These are phyloP conservation scores for Polia nebulosa DNA, from an alignment of 2,888 invertebrate genomes.

Conservation along the genomic window DNA sequence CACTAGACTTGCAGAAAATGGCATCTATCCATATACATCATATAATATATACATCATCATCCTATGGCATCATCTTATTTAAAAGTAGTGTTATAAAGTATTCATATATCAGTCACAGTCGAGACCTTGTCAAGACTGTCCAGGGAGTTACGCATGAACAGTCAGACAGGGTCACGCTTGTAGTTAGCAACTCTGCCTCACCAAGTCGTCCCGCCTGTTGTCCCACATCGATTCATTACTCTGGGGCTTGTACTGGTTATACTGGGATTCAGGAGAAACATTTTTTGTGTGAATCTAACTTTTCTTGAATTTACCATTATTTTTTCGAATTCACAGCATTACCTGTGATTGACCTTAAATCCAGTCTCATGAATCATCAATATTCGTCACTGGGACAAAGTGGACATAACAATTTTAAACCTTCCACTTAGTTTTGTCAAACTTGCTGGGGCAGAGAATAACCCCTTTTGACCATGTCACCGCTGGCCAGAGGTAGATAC, in stretches of 20 bases:
- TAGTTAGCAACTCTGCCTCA: too few relatives aligned
- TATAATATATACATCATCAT: too few relatives aligned
- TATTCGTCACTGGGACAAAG: not conserved
- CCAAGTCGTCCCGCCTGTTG: not conserved
- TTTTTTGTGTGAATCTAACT: not conserved
- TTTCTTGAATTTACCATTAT: not conserved
- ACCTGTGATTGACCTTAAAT: too few relatives aligned
- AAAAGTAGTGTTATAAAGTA: not conserved
- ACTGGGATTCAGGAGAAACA: not conserved
- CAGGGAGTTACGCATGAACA: too few relatives aligned
- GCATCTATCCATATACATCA: too few relatives aligned
- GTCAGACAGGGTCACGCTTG: too few relatives aligned
- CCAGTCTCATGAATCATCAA: too few relatives aligned
- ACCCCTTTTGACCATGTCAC: not conserved
- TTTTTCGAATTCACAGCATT: not conserved
- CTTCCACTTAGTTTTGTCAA: not conserved
- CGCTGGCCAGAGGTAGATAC: too few relatives aligned
- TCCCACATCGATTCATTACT: not conserved
- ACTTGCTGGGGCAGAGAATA: not conserved
- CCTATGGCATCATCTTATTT: not conserved
- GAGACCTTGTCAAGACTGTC: too few relatives aligned
- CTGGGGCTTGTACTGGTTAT: not conserved
- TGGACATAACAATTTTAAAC: not conserved
- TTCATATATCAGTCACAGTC: not conserved
- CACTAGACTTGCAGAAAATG: too few relatives aligned